phyloP scores from a whole-genome alignment of 1,140 invertebrate species.

The Zaprionus taronus region DNA sequence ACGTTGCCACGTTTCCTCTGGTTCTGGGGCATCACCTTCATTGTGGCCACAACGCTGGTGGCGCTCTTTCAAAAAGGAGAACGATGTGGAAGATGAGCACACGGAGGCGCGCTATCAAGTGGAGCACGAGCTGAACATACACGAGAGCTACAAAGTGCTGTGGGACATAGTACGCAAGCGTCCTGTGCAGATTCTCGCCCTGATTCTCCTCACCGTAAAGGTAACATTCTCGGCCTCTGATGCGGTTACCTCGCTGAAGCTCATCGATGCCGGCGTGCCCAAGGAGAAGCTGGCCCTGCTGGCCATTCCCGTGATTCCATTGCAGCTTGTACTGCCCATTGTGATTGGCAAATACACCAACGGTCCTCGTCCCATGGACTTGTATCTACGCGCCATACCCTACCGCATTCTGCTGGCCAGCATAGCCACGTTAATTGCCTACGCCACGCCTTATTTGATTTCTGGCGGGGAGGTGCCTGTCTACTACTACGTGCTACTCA shows the following conservation, averaged over 20 bases:
- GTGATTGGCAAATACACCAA: conserved; percentile 94
- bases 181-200: conserved; percentile 90
- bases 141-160: conserved; percentile 93
- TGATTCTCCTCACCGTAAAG: conserved; percentile 96
- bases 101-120: conserved; percentile 84
- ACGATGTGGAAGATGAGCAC: conserved; percentile 83
- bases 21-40: conserved; percentile 97
- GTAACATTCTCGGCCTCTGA: conserved; percentile 98
- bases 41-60: conserved; percentile 95
- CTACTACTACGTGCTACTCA: conserved; percentile 92
- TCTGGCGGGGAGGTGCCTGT: conserved; percentile 88
- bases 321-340: conserved; percentile 97
- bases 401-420: conserved; percentile 94
- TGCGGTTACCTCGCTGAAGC: conserved; percentile 96
- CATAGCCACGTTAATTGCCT: conserved; percentile 93
- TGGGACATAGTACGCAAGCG: conserved; percentile 93
- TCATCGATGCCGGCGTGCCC: conserved; percentile 97
- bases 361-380: conserved; percentile 93
- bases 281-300: conserved; percentile 97
- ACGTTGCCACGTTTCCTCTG: conserved; percentile 95
- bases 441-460: conserved; percentile 91
- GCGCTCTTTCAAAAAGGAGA: conserved; percentile 95
- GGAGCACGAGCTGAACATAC: conserved; percentile 87
- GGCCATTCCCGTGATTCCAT: conserved; percentile 95
- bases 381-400: conserved; percentile 96